A percentile compares a stretch with the other conserved stretches of the same genome.
Conservation (phyloP, 2,113 vertebrate species). For the Galbula dea region DNA sequence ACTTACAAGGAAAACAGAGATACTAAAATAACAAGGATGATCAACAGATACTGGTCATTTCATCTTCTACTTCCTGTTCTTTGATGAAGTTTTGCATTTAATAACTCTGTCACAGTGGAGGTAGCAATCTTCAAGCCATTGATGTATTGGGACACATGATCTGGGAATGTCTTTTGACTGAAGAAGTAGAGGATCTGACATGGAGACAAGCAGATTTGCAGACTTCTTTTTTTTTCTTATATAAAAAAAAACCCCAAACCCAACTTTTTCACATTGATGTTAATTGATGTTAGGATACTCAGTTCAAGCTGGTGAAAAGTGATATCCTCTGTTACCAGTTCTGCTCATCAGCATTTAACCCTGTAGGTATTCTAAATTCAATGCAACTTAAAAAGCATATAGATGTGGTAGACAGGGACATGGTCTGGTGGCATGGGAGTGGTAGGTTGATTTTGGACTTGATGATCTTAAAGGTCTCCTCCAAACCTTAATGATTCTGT, state of each 20-base stretch:
- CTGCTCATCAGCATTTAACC: too few species aligned
- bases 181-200: neutral
- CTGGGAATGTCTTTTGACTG: neutral
- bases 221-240: neutral
- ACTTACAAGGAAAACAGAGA: neutral
- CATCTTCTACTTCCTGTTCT: neutral
- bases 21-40: neutral
- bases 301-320: neutral
- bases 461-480: too few species aligned
- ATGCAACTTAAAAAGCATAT: too few species aligned
- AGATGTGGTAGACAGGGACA: too few species aligned
- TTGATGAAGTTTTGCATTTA: neutral
- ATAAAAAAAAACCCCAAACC: too few species aligned
- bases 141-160: neutral
- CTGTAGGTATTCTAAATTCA: too few species aligned
- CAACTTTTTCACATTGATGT: accelerated
- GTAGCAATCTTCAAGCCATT: neutral
- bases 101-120: neutral
- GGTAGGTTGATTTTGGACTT: too few species aligned
- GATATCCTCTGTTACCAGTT: too few species aligned
- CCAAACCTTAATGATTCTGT: too few species aligned
- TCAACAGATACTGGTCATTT: neutral
- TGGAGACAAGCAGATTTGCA: neutral
- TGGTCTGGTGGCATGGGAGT: too few species aligned
- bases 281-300: neutral